phyloP scores from a whole-genome alignment of 2,113 vertebrate species.

The Labeo catla region DNA sequence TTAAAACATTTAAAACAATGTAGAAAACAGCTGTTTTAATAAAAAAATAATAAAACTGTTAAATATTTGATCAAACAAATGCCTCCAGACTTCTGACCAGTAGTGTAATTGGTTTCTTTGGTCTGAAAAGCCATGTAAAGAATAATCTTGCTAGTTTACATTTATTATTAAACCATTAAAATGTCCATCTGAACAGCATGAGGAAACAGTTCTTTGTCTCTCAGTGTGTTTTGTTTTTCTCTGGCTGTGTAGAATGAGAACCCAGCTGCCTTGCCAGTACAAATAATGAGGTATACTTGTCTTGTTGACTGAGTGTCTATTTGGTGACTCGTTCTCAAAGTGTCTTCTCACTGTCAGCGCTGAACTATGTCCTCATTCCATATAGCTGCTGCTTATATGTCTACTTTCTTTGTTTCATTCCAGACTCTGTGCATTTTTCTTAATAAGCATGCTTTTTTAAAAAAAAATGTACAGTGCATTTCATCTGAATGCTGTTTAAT shows the following conservation, averaged over 20 bases:
- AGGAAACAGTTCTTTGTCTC: slow-evolving; percentile 10
- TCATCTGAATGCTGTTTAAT: slow-evolving; percentile 12
- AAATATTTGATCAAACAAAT: neutral
- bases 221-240: slow-evolving; percentile 25
- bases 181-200: neutral
- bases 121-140: neutral
- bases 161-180: neutral
- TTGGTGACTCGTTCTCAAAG: slow-evolving; percentile 40
- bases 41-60: neutral
- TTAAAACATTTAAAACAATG: neutral
- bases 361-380: slow-evolving; percentile 22
- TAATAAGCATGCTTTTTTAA: neutral
- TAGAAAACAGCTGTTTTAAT: neutral
- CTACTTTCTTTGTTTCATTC: neutral
- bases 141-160: neutral
- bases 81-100: neutral
- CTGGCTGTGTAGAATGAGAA: slow-evolving; percentile 20
- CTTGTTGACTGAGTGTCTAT: slow-evolving; percentile 51
- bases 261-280: slow-evolving; percentile 48
- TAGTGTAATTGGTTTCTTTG: neutral
- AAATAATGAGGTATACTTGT: slow-evolving; percentile 54
- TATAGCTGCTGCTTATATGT: slow-evolving; percentile 30
- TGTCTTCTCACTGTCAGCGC: slow-evolving; percentile 10
- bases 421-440: neutral
- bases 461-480: slow-evolving; percentile 18